Evolutionary conservation across 2,888 invertebrate species (phyloP), one percentile per base, ranked within the genome.

Genomic region (Drosophila antonietae): DNA sequence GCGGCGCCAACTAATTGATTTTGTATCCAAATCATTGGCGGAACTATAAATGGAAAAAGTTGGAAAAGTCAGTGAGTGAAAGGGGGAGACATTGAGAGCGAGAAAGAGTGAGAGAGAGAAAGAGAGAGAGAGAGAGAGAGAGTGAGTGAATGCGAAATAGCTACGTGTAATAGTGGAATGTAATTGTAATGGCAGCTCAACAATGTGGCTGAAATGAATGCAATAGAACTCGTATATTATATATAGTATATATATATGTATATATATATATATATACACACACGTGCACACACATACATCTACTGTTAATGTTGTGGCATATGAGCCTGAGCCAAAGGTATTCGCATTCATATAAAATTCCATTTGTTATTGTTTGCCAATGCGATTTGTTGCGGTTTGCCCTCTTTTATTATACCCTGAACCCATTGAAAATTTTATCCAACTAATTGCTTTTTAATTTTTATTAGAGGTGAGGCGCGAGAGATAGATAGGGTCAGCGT

Each of bases 11-110:
- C 95, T 90, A 96, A 93, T 92, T 95, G 95, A 93, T 96, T 95
- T 87, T 95, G 95, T 80, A 96, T 95, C 94, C 94, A 95, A 81
- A 96, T 95, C 95, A 95, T 95, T 64, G 96, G 96, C 41, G 95
- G 94, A 93, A 96, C 96, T 96, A 93, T 56, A 47, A 37, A 31
- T 31, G n/a, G 41, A 43, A 35, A 49, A 37, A 44, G 37, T 63
- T 18, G 35, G 35, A 51, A 64, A 35, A 14, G 18, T 9, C 41
- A n/a, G 18, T 14, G n/a, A 23, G 51, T 12, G 23, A 6, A 12
- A 18, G 7, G 8, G 55, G 28, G 15, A 20, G 15, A 6, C 9
- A 12, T 12, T 15, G 23, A 23, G n/a, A 15, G 23, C 15, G n/a
- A 12, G 49, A 59, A 5, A 28, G 23, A 18, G 39, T 41, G 12